phyloP scores from a whole-genome alignment of 2,797 vertebrate species.

The Martes flavigula region DNA sequence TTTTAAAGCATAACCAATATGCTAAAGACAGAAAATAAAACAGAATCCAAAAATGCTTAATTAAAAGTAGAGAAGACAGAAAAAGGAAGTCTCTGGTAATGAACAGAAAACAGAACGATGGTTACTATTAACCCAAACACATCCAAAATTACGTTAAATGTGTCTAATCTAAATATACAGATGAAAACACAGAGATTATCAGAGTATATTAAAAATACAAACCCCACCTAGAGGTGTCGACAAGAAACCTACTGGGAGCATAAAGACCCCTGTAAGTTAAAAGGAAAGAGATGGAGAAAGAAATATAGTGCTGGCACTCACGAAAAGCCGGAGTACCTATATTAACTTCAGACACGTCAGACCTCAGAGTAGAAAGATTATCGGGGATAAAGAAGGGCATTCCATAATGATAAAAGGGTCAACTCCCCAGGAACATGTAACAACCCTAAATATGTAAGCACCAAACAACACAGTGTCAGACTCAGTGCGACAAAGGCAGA shows the following conservation, averaged over 20 bases:
- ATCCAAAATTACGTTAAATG: neutral
- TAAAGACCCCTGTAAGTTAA: neutral
- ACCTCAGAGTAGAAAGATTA: neutral
- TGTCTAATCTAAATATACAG: neutral
- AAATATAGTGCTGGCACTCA: accelerated
- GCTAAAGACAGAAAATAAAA: neutral
- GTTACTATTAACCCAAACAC: neutral
- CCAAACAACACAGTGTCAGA: neutral
- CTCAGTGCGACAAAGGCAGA: neutral
- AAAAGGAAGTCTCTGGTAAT: neutral
- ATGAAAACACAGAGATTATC: neutral
- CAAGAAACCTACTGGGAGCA: neutral
- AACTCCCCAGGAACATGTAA: neutral
- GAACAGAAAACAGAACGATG: neutral
- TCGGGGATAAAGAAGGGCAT: too few species aligned
- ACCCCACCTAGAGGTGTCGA: neutral
- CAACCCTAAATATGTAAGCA: neutral
- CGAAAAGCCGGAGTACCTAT: accelerated
- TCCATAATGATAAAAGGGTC: neutral
- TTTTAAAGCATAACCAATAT: neutral
- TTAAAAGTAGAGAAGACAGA: neutral
- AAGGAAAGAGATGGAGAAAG: neutral
- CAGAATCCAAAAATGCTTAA: neutral
- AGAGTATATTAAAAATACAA: neutral
- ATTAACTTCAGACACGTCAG: neutral